phyloP scores from a whole-genome alignment of 2,113 vertebrate genomes.

The Callionymus lyra region DNA sequence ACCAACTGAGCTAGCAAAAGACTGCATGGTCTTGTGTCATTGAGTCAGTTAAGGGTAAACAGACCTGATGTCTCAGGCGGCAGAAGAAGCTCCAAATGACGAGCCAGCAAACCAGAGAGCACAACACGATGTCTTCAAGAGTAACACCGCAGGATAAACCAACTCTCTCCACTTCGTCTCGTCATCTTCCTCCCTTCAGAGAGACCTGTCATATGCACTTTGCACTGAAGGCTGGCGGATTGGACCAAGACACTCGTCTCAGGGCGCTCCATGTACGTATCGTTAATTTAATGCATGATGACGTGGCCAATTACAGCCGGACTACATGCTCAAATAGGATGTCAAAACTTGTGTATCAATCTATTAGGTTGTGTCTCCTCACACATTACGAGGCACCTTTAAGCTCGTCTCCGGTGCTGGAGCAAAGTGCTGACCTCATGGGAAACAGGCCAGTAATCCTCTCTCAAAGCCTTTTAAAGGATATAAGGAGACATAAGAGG shows the following conservation, averaged over 20 bases:
- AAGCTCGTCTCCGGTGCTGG: conserved; percentile 51
- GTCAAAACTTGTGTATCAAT: conserved; percentile 91
- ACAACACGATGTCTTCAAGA: conserved; percentile 42
- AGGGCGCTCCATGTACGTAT: conserved; percentile 75
- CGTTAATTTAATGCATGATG: conserved; percentile 86
- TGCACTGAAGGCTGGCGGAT: conserved; percentile 76
- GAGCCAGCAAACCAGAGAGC: conserved; percentile 14
- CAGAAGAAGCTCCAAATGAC: conserved; percentile 9
- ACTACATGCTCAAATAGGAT: conserved; percentile 82
- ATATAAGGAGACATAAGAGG: conserved; percentile 44
- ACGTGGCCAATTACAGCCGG: conserved; percentile 84
- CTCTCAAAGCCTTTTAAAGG: conserved; percentile 46
- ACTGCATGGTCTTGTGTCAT: too few species aligned
- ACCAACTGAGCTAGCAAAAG: too few species aligned
- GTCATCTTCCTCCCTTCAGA: conserved; percentile 48
- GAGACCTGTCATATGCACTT: conserved; percentile 73
- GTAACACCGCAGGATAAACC: conserved; percentile 45
- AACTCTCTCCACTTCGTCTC: conserved; percentile 35
- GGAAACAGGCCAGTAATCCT: conserved; percentile 62
- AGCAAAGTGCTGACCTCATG: conserved; percentile 69
- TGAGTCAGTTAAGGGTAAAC: too few species aligned
- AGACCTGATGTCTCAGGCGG: too few species aligned
- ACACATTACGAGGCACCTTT: conserved; percentile 75
- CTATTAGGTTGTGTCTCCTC: conserved; percentile 74
- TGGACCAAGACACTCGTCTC: conserved; percentile 79